Percentiles rank a stretch among this genome's conserved stretches.
These are phyloP conservation scores for Stichopus chloronotus DNA, from an alignment of 35 echinoderm and acorn worm genomes.

Conservation along the genomic window DNA sequence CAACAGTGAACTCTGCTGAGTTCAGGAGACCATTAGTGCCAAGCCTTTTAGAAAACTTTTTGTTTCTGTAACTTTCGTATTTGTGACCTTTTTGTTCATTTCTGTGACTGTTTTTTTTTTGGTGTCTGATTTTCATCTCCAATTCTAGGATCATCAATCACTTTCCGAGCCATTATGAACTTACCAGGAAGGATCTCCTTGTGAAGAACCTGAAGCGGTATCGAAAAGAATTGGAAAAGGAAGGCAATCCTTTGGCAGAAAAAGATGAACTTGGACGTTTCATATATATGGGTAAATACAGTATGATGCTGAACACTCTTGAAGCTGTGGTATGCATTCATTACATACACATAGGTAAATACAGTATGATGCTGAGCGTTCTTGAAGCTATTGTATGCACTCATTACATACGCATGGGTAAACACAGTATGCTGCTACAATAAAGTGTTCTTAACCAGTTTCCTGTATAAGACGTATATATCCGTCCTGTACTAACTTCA, in stretches of 20 bases:
- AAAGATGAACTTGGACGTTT: slow-evolving; percentile 97
- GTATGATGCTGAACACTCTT: background rate
- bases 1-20: too few relatives aligned
- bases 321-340: background rate
- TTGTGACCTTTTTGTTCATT: too few relatives aligned
- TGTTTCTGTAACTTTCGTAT: too few relatives aligned
- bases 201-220: slow-evolving; percentile 99
- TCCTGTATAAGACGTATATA: too few relatives aligned
- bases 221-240: slow-evolving; percentile 93
- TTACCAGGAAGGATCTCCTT: slow-evolving; percentile 90
- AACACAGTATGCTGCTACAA: background rate
- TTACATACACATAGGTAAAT: background rate
- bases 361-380: background rate
- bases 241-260: slow-evolving; percentile 91
- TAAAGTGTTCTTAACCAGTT: too few relatives aligned
- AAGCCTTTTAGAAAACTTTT: too few relatives aligned
- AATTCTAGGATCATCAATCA: slow-evolving; percentile 81
- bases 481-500: too few relatives aligned
- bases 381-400: background rate
- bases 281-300: slow-evolving; percentile 66
- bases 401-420: background rate
- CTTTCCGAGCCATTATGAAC: slow-evolving; percentile 95
- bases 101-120: too few relatives aligned
- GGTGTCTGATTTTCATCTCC: background rate
- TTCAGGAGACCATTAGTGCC: too few relatives aligned